Evolutionary conservation across 1,140 invertebrate species (phyloP), one percentile per base, ranked within the genome.

Genomic region (Hesperophylax magnus): DNA sequence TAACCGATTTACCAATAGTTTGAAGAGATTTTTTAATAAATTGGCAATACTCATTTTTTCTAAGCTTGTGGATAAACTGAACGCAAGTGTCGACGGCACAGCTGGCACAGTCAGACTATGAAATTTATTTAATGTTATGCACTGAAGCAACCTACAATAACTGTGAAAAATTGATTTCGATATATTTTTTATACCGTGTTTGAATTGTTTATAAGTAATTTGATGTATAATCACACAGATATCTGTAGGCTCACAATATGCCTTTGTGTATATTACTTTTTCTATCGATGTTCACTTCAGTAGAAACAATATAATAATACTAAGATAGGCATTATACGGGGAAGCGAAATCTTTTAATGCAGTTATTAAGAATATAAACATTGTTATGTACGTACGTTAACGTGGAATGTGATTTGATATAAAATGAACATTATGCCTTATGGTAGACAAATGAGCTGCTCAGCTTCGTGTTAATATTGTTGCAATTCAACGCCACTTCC

Each of bases 141-240:
- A 47, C 39, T 47, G 39, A 47, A 14, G 63, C 67, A 77, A 65
- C 63, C 78, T 75, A 82, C 81, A 82, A 82, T 82, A 82, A 82
- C 56, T 82, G 75, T 56, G 56, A 58, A 79, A 81, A 61, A 74
- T 71, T 79, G 31, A 76, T 77, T 82, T 82, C 54, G 22, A 82
- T 82, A 82, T 82, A 82, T 82, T 82, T 82, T 78, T 82, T 82
- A 79, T 82, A 82, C 81, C 20, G 69, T 82, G 78, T 75, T 82
- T 72, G 61, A 82, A 65, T 65, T 82, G 71, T 82, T 78, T 82
- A 81, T 69, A 79, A 72, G 69, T 82, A 82, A 74, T 75, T 82
- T 69, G 71, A 82, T 58, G 77, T 79, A 69, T 52, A 54, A 53
- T 75, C 72, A 75, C 52, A 63, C 47, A 67, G 24, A 69, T 52